Percentiles rank a stretch among this genome's conserved stretches.
These are phyloP conservation scores for Monodelphis domestica DNA, from an alignment of 2,797 vertebrate genomes.

Conservation along the genomic window DNA sequence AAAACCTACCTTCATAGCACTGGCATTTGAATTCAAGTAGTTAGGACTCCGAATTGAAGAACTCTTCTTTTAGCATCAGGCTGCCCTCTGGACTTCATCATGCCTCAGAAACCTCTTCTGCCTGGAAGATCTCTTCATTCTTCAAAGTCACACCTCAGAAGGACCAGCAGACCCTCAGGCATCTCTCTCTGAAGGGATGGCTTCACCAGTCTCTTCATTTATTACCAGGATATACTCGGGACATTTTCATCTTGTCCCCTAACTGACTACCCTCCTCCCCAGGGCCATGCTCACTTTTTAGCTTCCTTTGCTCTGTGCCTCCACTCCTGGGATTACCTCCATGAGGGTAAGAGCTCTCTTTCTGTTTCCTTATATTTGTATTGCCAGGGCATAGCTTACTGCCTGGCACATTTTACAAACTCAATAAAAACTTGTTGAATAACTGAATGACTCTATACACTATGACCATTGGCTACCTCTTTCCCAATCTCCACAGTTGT, in stretches of 20 bases:
- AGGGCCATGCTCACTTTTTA: background rate
- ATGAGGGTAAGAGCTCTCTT: background rate
- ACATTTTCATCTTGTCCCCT: background rate
- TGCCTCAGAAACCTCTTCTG: background rate
- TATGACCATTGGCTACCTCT: background rate
- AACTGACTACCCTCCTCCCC: no score
- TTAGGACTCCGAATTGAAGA: background rate
- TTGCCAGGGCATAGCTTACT: slow-evolving; percentile 10
- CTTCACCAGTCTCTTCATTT: background rate
- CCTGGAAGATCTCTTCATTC: background rate
- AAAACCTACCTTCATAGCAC: background rate
- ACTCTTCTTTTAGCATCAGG: background rate
- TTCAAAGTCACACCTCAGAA: background rate
- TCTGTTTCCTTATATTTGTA: slow-evolving; percentile 1
- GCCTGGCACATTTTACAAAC: background rate
- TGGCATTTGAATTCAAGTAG: background rate
- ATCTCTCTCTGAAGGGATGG: background rate
- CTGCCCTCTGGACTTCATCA: background rate
- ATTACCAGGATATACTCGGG: background rate
- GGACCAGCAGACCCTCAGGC: background rate
- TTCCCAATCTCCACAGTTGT: slow-evolving; percentile 6
- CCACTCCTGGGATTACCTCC: slow-evolving; percentile 36
- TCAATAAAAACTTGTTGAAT: background rate
- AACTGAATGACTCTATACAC: slow-evolving; percentile 14
- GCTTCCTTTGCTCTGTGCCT: slow-evolving; percentile 3